These are phyloP conservation scores for Huso huso DNA, from an alignment of 2,797 vertebrate species.

Conservation along the genomic window DNA sequence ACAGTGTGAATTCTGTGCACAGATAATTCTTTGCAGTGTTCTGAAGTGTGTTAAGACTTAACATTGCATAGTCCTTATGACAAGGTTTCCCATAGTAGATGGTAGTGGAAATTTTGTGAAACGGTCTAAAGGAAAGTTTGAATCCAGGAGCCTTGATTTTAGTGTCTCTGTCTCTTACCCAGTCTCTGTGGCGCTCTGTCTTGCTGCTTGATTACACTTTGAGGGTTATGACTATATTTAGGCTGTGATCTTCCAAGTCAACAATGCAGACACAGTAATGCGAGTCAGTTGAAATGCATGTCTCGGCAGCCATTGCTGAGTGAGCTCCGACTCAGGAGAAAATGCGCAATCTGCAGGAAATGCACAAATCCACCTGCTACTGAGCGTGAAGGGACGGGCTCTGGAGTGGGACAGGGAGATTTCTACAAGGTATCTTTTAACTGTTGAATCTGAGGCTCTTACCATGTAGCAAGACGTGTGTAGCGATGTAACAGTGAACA, in stretches of 20 bases:
- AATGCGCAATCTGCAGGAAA: conserved; percentile 16
- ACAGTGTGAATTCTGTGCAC: too few relatives aligned
- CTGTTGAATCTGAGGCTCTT: too few relatives aligned
- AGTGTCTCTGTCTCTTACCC: conserved; percentile 2
- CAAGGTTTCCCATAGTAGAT: too few relatives aligned
- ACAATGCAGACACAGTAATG: conserved; percentile 63
- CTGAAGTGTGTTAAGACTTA: too few relatives aligned
- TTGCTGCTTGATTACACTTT: conserved; percentile 40
- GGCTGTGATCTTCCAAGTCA: conserved; percentile 57
- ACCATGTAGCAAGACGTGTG: too few relatives aligned
- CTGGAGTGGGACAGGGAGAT: background rate
- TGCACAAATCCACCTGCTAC: background rate
- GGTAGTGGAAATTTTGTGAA: too few relatives aligned
- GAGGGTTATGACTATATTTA: conserved; percentile 81
- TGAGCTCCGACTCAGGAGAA: conserved; percentile 71
- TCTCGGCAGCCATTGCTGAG: conserved; percentile 47
- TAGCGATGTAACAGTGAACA: too few relatives aligned
- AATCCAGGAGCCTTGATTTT: too few relatives aligned
- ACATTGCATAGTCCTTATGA: too few relatives aligned
- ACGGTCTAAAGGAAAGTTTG: too few relatives aligned
- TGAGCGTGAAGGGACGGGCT: background rate
- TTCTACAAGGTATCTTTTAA: too few relatives aligned
- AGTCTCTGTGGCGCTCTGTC: conserved; percentile 19
- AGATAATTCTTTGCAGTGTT: too few relatives aligned
- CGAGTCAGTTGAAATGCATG: conserved; percentile 51